Evolutionary conservation across 2,888 invertebrate genomes (phyloP), one percentile per base, ranked within the genome.

Genomic region (Platerodrilus igneus): DNA sequence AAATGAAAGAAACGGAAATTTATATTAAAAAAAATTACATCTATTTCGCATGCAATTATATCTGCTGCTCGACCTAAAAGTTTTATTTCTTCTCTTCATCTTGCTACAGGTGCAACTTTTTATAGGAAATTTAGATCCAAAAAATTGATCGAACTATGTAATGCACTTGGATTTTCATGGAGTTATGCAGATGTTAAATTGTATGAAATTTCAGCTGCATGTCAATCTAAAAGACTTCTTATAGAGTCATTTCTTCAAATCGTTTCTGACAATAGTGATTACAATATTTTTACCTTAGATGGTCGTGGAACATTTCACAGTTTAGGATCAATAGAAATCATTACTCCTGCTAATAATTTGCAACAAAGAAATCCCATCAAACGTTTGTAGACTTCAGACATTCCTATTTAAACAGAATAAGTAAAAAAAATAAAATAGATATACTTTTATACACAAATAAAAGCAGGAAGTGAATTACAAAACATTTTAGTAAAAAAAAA

Each of bases 31-130:
- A 23, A 23, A 9, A 23, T n/a, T n/a, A n/a, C n/a, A n/a, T n/a
- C n/a, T n/a, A n/a, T n/a, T n/a, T n/a, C n/a, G n/a, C n/a, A 23
- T 10, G 23, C n/a, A 23, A 23, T 23, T 23, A 10, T 23, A 4
- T 23, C 23, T n/a, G 23, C 23, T 23, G 23, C 23, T 6, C 23
- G 23, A 8, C 23, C 23, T 4, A 23, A 23, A 23, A 23, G 23
- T 23, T 23, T 23, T n/a, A 5, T 23, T 6, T 23, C 23, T 23
- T 10, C n/a, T 6, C n/a, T 23, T 4, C 4, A n/a, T 9, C 23
- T 23, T 23, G 9, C 5, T 5, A 9, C 9, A 9, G 23, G 23
- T 6, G n/a, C 23, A 8, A 23, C n/a, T 9, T 23, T 23, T 23
- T 23, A 23, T 23, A 4, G 23, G n/a, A 23, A 23, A 23, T 23